Evolutionary conservation across 92 coral and sea anemone genomes (phyloP).

Genomic region (Heliopora coerulea): DNA sequence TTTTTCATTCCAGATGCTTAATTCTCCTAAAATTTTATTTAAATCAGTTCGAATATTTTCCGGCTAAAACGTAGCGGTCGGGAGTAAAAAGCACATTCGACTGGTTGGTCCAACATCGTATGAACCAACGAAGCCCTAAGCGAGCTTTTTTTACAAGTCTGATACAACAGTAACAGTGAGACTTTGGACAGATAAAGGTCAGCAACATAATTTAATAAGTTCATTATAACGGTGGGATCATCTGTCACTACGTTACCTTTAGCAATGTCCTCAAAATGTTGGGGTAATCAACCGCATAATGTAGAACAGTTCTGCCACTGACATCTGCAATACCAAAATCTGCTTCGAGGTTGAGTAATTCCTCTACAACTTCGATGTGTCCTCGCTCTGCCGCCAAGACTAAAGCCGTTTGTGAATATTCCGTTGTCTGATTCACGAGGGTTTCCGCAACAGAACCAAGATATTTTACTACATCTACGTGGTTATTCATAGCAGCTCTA

Average conservation of each 20-base stretch:
- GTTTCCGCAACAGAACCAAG: constrained; percentile 8
- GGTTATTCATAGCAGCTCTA: constrained; percentile 31
- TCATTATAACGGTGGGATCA: too few species aligned
- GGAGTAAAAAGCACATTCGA: too few species aligned
- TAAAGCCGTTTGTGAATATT: constrained; percentile 8
- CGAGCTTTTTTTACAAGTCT: too few species aligned
- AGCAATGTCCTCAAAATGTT: constrained; percentile 3
- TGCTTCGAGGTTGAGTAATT: constrained; percentile 28
- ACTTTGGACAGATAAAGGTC: too few species aligned
- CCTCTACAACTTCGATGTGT: constrained; percentile 32
- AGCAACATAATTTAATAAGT: too few species aligned
- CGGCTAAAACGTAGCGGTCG: too few species aligned
- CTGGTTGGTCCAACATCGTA: too few species aligned
- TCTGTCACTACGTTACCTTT: constrained; percentile 15
- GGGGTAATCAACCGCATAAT: constrained; percentile 22
- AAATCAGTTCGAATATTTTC: too few species aligned
- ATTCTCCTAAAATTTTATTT: too few species aligned
- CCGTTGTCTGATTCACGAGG: constrained; percentile 24
- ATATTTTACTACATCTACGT: neutral
- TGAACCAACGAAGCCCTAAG: too few species aligned
- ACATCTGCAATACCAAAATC: constrained; percentile 19
- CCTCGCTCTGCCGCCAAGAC: constrained; percentile 27
- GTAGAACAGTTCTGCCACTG: constrained; percentile 23
- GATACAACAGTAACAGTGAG: too few species aligned
- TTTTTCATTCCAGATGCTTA: too few species aligned